phyloP scores from a whole-genome alignment of 2,113 vertebrate genomes.

The Terrapene triunguis region DNA sequence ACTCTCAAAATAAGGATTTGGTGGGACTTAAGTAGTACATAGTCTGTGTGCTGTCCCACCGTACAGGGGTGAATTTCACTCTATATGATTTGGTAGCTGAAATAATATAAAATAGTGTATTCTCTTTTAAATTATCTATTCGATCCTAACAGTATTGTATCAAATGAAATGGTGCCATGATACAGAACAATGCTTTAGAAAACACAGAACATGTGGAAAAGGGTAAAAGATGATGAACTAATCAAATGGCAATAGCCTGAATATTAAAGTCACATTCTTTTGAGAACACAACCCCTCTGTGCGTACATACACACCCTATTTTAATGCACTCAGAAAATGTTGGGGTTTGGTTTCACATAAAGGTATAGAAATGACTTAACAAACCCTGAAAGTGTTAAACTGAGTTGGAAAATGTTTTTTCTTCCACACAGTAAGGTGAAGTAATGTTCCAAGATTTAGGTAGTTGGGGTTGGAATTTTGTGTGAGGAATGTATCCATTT shows the following conservation, averaged over 20 bases:
- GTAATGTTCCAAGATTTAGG: neutral
- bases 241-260: rapidly evolving
- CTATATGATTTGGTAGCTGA: neutral
- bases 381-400: rapidly evolving
- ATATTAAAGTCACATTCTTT: neutral
- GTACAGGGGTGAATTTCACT: neutral
- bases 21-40: neutral
- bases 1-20: neutral
- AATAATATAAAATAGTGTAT: neutral
- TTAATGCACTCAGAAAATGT: neutral
- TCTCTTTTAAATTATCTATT: neutral
- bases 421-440: neutral
- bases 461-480: neutral
- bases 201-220: neutral
- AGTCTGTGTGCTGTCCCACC: neutral
- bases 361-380: neutral
- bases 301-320: rapidly evolving
- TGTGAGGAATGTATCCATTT: neutral
- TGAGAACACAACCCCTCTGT: neutral
- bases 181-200: neutral
- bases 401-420: neutral
- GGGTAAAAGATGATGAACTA: rapidly evolving
- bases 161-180: neutral
- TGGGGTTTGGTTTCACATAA: neutral
- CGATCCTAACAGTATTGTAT: neutral